A percentile compares a stretch with the other conserved stretches of the same genome.
These are phyloP conservation scores for Notospermus geniculatus DNA, from an alignment of 1,140 invertebrate species.

Conservation along the genomic window DNA sequence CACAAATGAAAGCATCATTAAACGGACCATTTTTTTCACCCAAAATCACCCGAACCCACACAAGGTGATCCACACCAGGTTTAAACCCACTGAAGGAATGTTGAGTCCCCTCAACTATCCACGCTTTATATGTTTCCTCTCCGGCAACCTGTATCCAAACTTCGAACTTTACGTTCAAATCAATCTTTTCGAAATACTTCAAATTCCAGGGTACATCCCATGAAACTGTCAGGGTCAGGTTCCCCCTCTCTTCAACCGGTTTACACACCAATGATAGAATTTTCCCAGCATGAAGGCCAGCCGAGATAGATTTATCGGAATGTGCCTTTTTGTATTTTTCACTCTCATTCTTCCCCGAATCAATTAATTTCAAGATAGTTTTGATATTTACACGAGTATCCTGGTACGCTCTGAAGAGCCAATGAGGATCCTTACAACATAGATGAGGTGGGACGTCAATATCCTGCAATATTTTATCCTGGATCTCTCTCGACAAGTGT, in stretches of 20 bases:
- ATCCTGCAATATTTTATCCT: constrained; percentile 45
- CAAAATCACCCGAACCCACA: constrained; percentile 18
- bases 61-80: neutral
- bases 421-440: constrained; percentile 60
- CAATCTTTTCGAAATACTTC: constrained; percentile 5
- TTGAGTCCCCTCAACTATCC: constrained; percentile 1
- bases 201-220: constrained; percentile 24
- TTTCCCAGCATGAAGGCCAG: neutral
- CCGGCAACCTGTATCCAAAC: constrained; percentile 27
- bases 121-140: constrained; percentile 9
- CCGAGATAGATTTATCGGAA: neutral
- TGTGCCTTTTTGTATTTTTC: neutral
- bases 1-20: constrained; percentile 11
- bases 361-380: constrained; percentile 32
- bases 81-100: neutral
- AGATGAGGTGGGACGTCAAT: constrained; percentile 53
- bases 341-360: neutral
- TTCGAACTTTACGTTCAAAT: constrained; percentile 28
- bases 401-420: constrained; percentile 61
- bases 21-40: constrained; percentile 16
- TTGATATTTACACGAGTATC: constrained; percentile 57
- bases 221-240: neutral
- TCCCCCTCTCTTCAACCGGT: neutral
- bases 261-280: no score
- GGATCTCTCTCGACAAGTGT: constrained; percentile 47